Evolutionary conservation across 2,888 invertebrate genomes (phyloP), one percentile per base, ranked within the genome.

Genomic region (Scaeva pyrastri): DNA sequence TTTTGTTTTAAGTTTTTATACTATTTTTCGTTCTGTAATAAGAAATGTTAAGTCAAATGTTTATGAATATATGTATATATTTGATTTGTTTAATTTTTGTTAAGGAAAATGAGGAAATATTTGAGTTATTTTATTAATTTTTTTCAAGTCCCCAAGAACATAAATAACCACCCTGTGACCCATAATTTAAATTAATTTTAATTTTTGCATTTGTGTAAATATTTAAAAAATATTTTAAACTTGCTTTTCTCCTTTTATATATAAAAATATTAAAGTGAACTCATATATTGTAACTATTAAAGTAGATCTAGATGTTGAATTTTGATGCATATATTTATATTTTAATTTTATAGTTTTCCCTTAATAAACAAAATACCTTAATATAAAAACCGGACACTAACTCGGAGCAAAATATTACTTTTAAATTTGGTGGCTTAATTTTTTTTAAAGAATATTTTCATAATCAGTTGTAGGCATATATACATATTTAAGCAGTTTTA

Each of bases 81-180:
- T 48, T 48, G 23, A 75, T 64, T 60, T 93, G 93, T 93, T 93
- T 93, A 43, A 50, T 73, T 75, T 71, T 68, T 72, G 43, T 81
- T 77, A 74, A 87, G 87, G 88, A 88, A 88, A 88, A 88, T 88
- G 84, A 81, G 86, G 83, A 84, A 87, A 88, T 66, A 26, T 85
- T 78, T 85, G 12, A 66, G 56, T 86, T 86, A 43, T 23, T 60
- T 52, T 23, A 75, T 76, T 45, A 14, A 64, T 83, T 58, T 81
- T 11, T 26, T 50, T 70, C 41, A 74, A 74, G 60, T 62, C 76
- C 60, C 62, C 60, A 55, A 75, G 16, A 58, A 26, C 56, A n/a
- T n/a, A n/a, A n/a, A n/a, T n/a, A 23, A 60, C 66, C 16, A 55
- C 66, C 48, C 56, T 23, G 43, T 66, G 10, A 62, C 73, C 52